These are phyloP conservation scores for Drosophila atroscutellata DNA, from an alignment of 2,888 invertebrate genomes.

Conservation along the genomic window DNA sequence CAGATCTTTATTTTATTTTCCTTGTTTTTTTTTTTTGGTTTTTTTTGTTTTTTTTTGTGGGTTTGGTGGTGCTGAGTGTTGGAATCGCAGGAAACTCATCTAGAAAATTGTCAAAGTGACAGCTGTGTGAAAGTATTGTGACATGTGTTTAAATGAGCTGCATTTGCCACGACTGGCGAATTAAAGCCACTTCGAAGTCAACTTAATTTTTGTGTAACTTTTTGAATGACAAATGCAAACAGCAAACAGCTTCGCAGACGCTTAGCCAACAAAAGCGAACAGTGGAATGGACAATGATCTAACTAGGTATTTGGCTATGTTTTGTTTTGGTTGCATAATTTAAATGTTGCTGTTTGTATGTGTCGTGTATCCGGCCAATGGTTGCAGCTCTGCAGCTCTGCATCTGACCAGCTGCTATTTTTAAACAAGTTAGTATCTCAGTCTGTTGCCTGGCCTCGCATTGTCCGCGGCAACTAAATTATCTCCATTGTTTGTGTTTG, in stretches of 20 bases:
- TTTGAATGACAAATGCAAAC: conserved; percentile 65
- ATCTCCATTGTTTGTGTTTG: conserved; percentile 76
- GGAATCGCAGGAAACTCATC: conserved; percentile 77
- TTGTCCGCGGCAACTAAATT: conserved; percentile 74
- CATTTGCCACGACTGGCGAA: conserved; percentile 53
- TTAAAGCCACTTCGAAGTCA: conserved; percentile 66
- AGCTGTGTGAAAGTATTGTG: conserved; percentile 80
- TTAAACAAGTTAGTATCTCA: conserved; percentile 61
- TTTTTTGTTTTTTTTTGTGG: conserved; percentile 7
- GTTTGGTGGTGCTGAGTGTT: conserved; percentile 5
- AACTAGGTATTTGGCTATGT: background rate
- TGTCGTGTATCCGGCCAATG: conserved; percentile 61
- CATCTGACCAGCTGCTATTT: conserved; percentile 58
- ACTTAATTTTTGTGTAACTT: conserved; percentile 68
- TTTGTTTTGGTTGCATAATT: conserved; percentile 75
- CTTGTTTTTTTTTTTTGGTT: background rate
- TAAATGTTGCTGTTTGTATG: conserved; percentile 60
- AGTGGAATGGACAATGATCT: background rate
- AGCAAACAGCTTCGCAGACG: conserved; percentile 58
- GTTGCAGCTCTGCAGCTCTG: conserved; percentile 37
- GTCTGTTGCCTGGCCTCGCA: conserved; percentile 14
- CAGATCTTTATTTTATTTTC: conserved; percentile 40
- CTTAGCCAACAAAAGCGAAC: conserved; percentile 63
- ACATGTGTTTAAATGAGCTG: conserved; percentile 82
- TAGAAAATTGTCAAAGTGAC: conserved; percentile 81